Conservation (phyloP, 2,888 invertebrate genomes). For the Synergus umbraculus region DNA sequence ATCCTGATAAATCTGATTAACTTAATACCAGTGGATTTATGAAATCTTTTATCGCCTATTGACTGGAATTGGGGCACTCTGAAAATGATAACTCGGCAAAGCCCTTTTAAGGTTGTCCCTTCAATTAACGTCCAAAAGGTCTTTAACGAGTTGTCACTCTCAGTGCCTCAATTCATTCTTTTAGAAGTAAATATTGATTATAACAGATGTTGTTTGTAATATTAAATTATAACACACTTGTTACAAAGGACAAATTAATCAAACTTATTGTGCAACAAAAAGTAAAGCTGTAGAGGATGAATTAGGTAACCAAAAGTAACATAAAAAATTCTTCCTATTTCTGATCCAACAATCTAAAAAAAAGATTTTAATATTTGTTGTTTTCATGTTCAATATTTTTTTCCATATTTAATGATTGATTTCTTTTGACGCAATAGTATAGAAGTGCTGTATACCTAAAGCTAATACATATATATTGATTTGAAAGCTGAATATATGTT, state of each 20-base stretch:
- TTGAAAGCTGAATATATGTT: not conserved
- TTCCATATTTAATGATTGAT: not conserved
- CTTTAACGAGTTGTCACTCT: too few relatives aligned
- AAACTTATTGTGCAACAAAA: too few relatives aligned
- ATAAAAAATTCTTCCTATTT: too few relatives aligned
- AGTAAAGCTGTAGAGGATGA: too few relatives aligned
- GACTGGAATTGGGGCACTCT: not conserved
- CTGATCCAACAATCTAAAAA: too few relatives aligned
- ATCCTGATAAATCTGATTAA: not conserved
- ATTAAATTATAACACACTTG: slow-evolving; percentile 21
- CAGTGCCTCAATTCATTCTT: too few relatives aligned
- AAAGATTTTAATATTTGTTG: too few relatives aligned
- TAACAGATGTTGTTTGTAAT: not conserved
- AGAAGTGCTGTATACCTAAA: not conserved
- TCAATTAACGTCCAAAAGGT: too few relatives aligned
- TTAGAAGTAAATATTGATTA: slow-evolving; percentile 9
- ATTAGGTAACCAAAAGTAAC: too few relatives aligned
- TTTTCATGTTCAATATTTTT: not conserved
- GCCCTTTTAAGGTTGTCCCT: too few relatives aligned
- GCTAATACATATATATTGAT: slow-evolving; percentile 6
- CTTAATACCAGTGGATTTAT: slow-evolving; percentile 1
- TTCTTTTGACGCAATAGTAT: not conserved
- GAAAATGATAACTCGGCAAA: too few relatives aligned
- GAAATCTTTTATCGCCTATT: slow-evolving; percentile 3
- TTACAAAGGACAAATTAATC: not conserved